phyloP scores from a whole-genome alignment of 2,113 vertebrate species.

The Sinocyclocheilus anophthalmus region DNA sequence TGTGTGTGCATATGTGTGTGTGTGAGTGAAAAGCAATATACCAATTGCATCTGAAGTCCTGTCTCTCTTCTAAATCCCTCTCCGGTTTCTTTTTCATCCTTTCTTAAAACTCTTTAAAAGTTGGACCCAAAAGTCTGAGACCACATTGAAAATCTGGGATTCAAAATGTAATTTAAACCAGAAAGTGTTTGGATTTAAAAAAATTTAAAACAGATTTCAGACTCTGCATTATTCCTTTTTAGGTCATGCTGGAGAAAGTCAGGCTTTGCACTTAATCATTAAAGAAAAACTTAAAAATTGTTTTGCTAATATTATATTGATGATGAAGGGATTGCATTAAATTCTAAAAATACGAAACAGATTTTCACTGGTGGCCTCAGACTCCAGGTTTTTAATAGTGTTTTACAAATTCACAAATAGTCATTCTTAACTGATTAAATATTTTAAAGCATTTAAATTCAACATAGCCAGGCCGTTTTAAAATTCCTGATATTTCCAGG shows the following conservation, averaged over 20 bases:
- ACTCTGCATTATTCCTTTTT: neutral
- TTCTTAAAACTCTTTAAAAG: neutral
- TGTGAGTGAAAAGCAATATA: neutral
- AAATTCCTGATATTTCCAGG: neutral
- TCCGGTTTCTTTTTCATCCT: neutral
- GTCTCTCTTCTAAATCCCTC: constrained; percentile 11
- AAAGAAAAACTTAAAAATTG: neutral
- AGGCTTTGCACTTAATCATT: neutral
- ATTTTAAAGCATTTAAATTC: neutral
- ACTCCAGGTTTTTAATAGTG: neutral
- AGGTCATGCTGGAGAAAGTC: neutral
- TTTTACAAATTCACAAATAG: neutral
- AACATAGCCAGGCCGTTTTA: neutral
- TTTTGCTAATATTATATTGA: neutral
- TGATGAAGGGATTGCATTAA: neutral
- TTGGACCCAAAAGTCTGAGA: neutral
- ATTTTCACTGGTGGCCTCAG: constrained; percentile 4
- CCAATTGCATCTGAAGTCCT: neutral
- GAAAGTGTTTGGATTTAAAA: neutral
- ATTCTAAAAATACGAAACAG: neutral
- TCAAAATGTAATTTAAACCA: neutral
- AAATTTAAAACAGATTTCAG: neutral
- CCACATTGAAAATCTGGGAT: neutral
- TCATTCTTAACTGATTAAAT: neutral
- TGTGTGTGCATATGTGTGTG: neutral